These are phyloP conservation scores for Amblyopsis rosae DNA, from an alignment of 2,113 vertebrate genomes.

Conservation along the genomic window DNA sequence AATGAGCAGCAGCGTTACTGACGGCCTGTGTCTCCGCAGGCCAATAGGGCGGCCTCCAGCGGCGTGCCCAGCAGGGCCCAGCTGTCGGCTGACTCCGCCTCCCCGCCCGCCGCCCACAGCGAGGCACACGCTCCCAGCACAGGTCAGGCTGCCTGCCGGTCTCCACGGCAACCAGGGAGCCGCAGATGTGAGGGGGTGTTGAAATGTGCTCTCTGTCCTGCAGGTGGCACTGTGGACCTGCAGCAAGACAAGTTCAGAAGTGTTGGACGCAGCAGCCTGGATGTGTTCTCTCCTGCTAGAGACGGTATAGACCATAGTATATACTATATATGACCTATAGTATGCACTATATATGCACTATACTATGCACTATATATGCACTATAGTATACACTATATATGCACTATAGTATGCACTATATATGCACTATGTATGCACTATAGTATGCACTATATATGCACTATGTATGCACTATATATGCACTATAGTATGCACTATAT, in stretches of 20 bases:
- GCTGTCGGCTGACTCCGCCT: conserved; percentile 24
- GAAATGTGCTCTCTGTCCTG: conserved; percentile 61
- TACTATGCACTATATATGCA: too few species aligned
- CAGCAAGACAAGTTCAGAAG: conserved; percentile 72
- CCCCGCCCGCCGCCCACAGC: conserved; percentile 56
- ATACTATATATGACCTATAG: too few species aligned
- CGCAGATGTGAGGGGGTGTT: too few species aligned
- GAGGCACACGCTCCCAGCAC: conserved; percentile 58
- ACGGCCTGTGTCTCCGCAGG: conserved; percentile 63
- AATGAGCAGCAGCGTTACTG: conserved; percentile 22
- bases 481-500: too few species aligned
- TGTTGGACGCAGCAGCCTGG: conserved; percentile 84
- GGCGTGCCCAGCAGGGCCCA: conserved; percentile 59
- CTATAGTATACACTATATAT: too few species aligned
- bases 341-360: too few species aligned
- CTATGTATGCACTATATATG: too few species aligned
- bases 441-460: too few species aligned
- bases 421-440: too few species aligned
- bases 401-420: too few species aligned
- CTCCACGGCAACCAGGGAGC: too few species aligned
- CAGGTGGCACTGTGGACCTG: conserved; percentile 76
- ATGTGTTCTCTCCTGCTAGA: conserved; percentile 89
- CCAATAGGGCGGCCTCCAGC: conserved; percentile 76
- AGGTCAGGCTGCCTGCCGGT: too few species aligned
- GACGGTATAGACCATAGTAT: conserved; percentile 70